phyloP scores from a whole-genome alignment of 2,888 invertebrate species.

The Uloborus plumipes region DNA sequence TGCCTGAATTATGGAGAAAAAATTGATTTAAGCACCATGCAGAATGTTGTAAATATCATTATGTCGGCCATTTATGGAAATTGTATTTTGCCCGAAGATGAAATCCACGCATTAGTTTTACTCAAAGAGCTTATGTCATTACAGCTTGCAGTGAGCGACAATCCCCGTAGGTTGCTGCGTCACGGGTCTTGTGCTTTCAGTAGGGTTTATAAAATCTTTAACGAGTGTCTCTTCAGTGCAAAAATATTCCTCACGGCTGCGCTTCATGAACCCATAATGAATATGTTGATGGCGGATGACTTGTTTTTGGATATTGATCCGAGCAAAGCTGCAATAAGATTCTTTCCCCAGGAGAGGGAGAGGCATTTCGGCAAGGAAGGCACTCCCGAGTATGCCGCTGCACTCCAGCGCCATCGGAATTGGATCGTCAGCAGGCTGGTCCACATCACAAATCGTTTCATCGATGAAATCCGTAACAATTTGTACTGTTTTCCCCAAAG shows the following conservation, averaged over 20 bases:
- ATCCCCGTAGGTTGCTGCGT: slow-evolving; percentile 79
- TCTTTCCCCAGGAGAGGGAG: slow-evolving; percentile 76
- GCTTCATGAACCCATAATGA: slow-evolving; percentile 90
- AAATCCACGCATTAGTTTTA: slow-evolving; percentile 77
- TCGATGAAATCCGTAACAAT: slow-evolving; percentile 84
- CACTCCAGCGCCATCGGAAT: slow-evolving; percentile 83
- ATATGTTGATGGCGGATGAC: slow-evolving; percentile 85
- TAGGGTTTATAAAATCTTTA: slow-evolving; percentile 86
- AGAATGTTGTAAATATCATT: slow-evolving; percentile 75
- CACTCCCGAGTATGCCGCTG: slow-evolving; percentile 80
- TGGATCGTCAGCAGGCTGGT: slow-evolving; percentile 85
- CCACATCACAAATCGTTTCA: slow-evolving; percentile 84
- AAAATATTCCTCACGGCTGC: slow-evolving; percentile 94
- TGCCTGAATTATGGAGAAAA: slow-evolving; percentile 80
- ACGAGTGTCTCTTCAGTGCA: slow-evolving; percentile 90
- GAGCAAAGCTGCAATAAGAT: slow-evolving; percentile 76
- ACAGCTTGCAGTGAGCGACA: slow-evolving; percentile 74
- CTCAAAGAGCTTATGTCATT: slow-evolving; percentile 79
- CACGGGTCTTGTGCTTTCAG: slow-evolving; percentile 90
- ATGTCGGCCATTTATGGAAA: slow-evolving; percentile 81
- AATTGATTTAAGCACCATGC: slow-evolving; percentile 70
- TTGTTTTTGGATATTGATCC: slow-evolving; percentile 93
- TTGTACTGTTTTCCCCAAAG: slow-evolving; percentile 92
- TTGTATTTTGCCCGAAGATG: slow-evolving; percentile 82
- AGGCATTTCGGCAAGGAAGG: slow-evolving; percentile 85